These are phyloP conservation scores for Pseudachorutes palmiensis DNA, from an alignment of 1,140 invertebrate genomes.

Conservation along the genomic window DNA sequence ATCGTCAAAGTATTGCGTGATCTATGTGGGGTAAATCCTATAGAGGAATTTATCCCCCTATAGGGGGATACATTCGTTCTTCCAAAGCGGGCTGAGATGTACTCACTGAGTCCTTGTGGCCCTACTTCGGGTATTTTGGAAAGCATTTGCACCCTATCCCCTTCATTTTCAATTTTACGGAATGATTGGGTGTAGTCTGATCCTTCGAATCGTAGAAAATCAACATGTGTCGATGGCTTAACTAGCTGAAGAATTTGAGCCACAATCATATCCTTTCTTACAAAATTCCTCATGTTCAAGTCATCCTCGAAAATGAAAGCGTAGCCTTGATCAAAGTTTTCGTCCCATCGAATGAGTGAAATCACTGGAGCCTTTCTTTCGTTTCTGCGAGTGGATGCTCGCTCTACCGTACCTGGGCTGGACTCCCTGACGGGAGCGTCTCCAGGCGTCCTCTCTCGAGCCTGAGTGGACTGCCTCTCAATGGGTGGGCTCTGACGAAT, in stretches of 20 bases:
- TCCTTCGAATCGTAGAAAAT: neutral
- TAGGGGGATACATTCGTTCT: too few species aligned
- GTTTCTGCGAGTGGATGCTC: too few species aligned
- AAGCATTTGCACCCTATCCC: neutral
- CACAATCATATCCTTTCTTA: constrained; percentile 8
- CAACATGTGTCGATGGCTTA: neutral
- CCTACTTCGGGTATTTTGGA: neutral
- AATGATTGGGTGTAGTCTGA: neutral
- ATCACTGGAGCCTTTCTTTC: constrained; percentile 7
- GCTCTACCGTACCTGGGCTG: too few species aligned
- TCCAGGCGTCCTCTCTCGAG: too few species aligned
- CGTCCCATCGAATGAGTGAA: neutral
- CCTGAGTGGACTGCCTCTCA: too few species aligned
- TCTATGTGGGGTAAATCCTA: constrained; percentile 45
- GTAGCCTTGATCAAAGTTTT: constrained; percentile 14
- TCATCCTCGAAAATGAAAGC: constrained; percentile 29
- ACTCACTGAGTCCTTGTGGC: neutral
- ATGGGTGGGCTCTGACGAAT: too few species aligned
- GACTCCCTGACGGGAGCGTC: too few species aligned
- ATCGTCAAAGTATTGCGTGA: constrained; percentile 40
- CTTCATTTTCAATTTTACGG: neutral
- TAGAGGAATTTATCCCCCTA: too few species aligned
- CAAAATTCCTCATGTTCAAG: neutral
- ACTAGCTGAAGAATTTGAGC: constrained; percentile 14
- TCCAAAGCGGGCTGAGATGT: neutral